Percentiles rank a stretch among this genome's conserved stretches.
These are phyloP conservation scores for Scolopax rusticola DNA, from an alignment of 2,797 vertebrate genomes.

Conservation along the genomic window DNA sequence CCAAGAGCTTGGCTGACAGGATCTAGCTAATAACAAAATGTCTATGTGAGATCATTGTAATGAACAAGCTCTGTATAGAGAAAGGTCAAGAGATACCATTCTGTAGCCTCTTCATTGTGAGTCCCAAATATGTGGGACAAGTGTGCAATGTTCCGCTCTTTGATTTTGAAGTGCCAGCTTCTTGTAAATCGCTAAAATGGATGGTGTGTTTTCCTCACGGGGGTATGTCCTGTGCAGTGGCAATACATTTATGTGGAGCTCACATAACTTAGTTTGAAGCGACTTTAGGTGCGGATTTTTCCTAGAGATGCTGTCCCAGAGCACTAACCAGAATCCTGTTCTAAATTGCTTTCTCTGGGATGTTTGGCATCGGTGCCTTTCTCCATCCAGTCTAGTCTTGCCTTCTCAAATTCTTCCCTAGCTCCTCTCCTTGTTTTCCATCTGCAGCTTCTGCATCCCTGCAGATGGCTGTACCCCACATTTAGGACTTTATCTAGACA, in stretches of 20 bases:
- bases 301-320: neutral
- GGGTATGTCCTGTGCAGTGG: neutral
- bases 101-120: neutral
- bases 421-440: neutral
- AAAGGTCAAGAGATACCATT: neutral
- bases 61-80: neutral
- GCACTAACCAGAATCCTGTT: neutral
- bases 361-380: neutral
- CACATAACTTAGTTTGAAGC: neutral
- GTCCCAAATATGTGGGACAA: neutral
- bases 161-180: neutral
- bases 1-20: neutral
- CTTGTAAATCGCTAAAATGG: neutral
- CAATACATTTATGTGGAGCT: neutral
- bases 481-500: constrained; percentile 10
- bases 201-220: accelerated
- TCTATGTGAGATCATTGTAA: neutral
- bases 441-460: constrained; percentile 2
- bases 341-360: neutral
- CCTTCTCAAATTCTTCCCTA: neutral
- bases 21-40: neutral
- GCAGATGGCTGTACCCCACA: constrained; percentile 5
- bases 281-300: neutral
- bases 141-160: neutral
- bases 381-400: neutral